Percentiles rank a stretch among this genome's conserved stretches.
These are phyloP conservation scores for Corbicula japonica DNA, from an alignment of 2,888 invertebrate genomes.

Conservation along the genomic window DNA sequence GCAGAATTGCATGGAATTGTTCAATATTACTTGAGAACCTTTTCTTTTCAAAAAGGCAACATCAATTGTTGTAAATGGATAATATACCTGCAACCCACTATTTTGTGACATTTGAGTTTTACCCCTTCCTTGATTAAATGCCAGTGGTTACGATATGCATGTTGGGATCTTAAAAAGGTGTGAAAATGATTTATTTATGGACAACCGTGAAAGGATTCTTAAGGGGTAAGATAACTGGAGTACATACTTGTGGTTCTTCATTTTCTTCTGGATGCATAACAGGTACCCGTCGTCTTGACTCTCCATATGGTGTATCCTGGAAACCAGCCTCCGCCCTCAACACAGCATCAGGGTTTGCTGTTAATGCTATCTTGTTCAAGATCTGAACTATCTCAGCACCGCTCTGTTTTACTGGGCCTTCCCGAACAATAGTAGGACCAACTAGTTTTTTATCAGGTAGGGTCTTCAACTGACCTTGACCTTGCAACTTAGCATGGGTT, in stretches of 20 bases:
- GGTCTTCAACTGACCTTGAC: not conserved
- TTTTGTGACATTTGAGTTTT: too few species aligned
- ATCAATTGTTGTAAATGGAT: too few species aligned
- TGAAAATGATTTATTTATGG: not conserved
- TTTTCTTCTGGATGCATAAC: slow-evolving; percentile 56
- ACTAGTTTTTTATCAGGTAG: not conserved
- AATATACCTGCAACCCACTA: too few species aligned
- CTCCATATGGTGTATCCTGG: slow-evolving; percentile 8
- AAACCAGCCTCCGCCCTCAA: too few species aligned
- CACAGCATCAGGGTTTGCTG: too few species aligned
- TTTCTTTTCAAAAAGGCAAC: too few species aligned
- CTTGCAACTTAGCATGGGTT: slow-evolving; percentile 32
- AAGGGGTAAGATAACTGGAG: not conserved
- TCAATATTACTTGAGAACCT: too few species aligned
- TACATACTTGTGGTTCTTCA: slow-evolving; percentile 36
- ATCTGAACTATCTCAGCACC: slow-evolving; percentile 18
- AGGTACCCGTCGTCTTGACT: slow-evolving; percentile 37
- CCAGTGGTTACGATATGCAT: too few species aligned
- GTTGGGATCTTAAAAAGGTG: too few species aligned
- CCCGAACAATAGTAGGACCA: not conserved
- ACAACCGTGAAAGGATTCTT: not conserved
- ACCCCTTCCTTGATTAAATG: too few species aligned
- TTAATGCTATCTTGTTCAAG: not conserved
- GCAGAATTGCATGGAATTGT: too few species aligned
- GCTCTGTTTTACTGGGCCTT: slow-evolving; percentile 4